Evolutionary conservation across 2,797 vertebrate genomes (phyloP), one percentile per base, ranked within the genome.

Genomic region (Centroberyx gerrardi): DNA sequence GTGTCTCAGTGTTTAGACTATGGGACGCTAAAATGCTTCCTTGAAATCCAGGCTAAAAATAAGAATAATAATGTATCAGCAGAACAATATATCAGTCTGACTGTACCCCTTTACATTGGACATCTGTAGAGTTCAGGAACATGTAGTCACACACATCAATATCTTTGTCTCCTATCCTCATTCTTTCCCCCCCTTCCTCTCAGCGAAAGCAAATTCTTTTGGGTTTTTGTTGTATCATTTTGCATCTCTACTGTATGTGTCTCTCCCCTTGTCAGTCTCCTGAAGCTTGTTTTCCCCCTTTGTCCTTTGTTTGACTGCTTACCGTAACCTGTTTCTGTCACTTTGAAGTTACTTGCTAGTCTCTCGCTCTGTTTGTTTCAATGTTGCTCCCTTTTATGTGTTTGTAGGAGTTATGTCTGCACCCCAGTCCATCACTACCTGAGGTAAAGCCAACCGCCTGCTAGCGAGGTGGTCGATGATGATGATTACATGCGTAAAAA

Each of bases 361-460:
- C 67, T 88, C 62, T 85, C 74, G 74, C 66, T 76, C 22, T 76
- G 68, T 90, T 84, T 91, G 82, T 92, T 91, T 92, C 88, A 92
- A 86, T 93, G 89, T 85, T 90, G 83, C 92, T 74, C 69, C 88
- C 68, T 90, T 22, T 69, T 90, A 82, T 92, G 76, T 88, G 81
- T 92, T 88, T 85, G 92, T 95, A 95, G 91, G 93, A 94, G 92
- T 90, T 94, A 89, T 94, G 93, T 94, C 91, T 88, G 88, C 93
- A 93, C 94, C 81, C 92, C 93, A 83, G 93, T 92, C 83, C 93
- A 92, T 87, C 90, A 93, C 92, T 93, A 89, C 90, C 81, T 94
- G 92, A 95, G 95, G 94, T 95, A 95, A 94, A 92, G 76, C 81
- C 52, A 82, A 66, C 77, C 46, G 63, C 72, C 61, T 87, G 68